Percentiles rank a stretch among this genome's conserved stretches.
phyloP scores from a whole-genome alignment of 2,797 vertebrate genomes.

The Sebastes hopkinsi region DNA sequence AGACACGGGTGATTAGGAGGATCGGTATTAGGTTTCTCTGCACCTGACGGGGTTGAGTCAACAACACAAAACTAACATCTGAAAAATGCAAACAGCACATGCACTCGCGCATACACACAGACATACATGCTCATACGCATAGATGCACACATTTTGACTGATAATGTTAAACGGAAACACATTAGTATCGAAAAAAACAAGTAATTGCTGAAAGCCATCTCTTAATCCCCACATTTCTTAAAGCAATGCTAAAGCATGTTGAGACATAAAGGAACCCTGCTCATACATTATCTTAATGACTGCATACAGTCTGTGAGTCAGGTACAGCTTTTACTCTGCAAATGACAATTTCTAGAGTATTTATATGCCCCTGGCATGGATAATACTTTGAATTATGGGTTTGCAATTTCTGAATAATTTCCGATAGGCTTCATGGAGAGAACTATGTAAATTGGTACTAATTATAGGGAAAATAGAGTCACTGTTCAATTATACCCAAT shows the following conservation, averaged over 20 bases:
- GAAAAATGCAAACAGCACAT: slow-evolving; percentile 42
- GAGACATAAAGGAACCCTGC: slow-evolving; percentile 12
- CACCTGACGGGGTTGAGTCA: slow-evolving; percentile 56
- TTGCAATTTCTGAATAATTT: background rate
- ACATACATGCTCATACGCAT: background rate
- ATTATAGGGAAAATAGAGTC: background rate
- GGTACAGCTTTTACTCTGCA: background rate
- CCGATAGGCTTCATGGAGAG: background rate
- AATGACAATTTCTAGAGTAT: background rate
- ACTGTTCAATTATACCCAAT: background rate
- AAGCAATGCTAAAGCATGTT: background rate
- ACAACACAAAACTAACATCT: slow-evolving; percentile 44
- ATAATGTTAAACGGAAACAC: background rate
- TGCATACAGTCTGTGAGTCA: background rate
- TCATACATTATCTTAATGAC: slow-evolving; percentile 12
- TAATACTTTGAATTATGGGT: background rate
- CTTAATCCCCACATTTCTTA: slow-evolving; percentile 4
- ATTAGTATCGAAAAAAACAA: background rate
- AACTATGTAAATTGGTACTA: background rate
- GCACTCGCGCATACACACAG: background rate
- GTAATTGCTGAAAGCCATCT: slow-evolving; percentile 12
- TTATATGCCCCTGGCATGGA: background rate
- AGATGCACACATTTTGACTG: background rate
- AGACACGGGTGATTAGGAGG: slow-evolving; percentile 50
- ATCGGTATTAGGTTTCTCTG: slow-evolving; percentile 62